Evolutionary conservation across 1,140 invertebrate species (phyloP).

Genomic region (Nasonia giraulti): DNA sequence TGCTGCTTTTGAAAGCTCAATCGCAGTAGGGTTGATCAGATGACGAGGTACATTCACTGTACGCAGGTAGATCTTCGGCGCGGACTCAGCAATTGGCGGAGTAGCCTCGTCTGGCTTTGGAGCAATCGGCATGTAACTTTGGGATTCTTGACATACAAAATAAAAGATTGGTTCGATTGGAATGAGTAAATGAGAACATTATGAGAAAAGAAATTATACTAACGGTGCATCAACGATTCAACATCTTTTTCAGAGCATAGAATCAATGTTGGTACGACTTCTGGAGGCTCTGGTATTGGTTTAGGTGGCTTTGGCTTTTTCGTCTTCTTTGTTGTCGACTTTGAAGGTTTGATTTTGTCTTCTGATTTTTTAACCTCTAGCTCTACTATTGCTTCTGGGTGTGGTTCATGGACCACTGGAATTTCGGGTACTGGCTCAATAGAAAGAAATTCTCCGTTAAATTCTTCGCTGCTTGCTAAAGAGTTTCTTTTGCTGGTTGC

Average conservation of each 20-base stretch:
- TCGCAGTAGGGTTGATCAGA: background rate
- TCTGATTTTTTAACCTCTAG: background rate
- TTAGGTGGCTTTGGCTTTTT: slow-evolving; percentile 1
- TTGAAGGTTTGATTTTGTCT: background rate
- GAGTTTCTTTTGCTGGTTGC: slow-evolving; percentile 37
- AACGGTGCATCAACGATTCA: background rate
- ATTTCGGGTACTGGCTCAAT: background rate
- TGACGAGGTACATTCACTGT: slow-evolving; percentile 50
- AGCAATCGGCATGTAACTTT: slow-evolving; percentile 59
- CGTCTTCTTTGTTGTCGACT: slow-evolving; percentile 1
- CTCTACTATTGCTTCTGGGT: background rate
- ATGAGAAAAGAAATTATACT: background rate
- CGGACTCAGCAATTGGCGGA: too few species aligned
- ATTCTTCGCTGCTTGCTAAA: background rate
- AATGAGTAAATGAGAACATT: background rate
- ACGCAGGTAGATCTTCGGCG: slow-evolving; percentile 27
- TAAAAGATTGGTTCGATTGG: slow-evolving; percentile 38
- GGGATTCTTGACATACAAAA: background rate
- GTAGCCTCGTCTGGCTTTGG: slow-evolving; percentile 44
- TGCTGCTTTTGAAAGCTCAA: slow-evolving; percentile 7
- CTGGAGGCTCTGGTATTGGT: background rate
- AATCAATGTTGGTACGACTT: slow-evolving; percentile 65
- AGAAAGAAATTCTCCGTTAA: background rate
- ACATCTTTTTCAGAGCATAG: slow-evolving; percentile 64
- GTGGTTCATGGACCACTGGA: background rate